Percentiles rank a stretch among this genome's conserved stretches.
phyloP scores from a whole-genome alignment of 2,797 vertebrate species.

The Poecilia picta region DNA sequence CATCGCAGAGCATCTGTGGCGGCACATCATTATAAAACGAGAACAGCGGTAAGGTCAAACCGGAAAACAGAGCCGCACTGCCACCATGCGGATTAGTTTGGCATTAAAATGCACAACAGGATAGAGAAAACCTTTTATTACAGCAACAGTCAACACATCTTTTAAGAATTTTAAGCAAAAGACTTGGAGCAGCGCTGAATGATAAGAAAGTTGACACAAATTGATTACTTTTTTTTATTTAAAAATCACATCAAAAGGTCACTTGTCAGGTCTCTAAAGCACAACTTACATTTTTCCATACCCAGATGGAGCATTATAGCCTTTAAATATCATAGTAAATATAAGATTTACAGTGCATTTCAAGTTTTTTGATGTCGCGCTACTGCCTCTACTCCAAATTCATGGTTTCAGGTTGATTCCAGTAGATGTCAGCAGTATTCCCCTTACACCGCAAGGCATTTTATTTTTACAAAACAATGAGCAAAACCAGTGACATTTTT shows the following conservation, averaged over 20 bases:
- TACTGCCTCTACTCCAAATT: constrained; percentile 8
- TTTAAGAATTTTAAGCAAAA: constrained; percentile 25
- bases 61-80: constrained; percentile 26
- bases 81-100: constrained; percentile 41
- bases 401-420: constrained; percentile 26
- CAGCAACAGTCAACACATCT: constrained; percentile 39
- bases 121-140: background rate
- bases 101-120: background rate
- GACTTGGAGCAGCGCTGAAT: constrained; percentile 5
- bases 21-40: constrained; percentile 27
- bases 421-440: constrained; percentile 30
- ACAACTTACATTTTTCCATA: background rate
- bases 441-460: constrained; percentile 14
- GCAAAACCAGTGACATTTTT: constrained; percentile 1
- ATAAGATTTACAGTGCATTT: background rate
- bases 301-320: background rate
- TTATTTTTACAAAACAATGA: constrained; percentile 28
- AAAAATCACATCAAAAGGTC: background rate
- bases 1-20: background rate
- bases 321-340: background rate
- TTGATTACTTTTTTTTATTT: background rate
- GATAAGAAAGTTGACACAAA: background rate
- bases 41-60: constrained; percentile 54
- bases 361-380: background rate
- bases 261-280: background rate